Evolutionary conservation across 2,113 vertebrate genomes (phyloP), one percentile per base, ranked within the genome.

Genomic region (Cochlearius cochlearius): DNA sequence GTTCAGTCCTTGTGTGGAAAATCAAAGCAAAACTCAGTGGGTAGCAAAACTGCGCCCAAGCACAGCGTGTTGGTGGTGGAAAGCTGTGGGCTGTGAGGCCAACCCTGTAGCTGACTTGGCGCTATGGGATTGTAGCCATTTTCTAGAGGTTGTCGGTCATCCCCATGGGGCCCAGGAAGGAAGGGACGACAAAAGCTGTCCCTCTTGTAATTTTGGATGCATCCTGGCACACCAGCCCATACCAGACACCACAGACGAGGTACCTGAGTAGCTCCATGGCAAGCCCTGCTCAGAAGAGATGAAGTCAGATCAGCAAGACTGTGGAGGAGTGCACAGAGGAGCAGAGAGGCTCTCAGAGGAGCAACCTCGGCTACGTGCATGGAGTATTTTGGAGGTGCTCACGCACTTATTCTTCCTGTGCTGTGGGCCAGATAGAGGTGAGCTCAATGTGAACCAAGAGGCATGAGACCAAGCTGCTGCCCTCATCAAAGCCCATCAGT

Each of bases 281-380:
- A 85, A 88, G 12, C 20, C 38, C 45, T 49, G 72, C 69, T 81
- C 50, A 27, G 81, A 45, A 62, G 78, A 87, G 69, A 20, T 90
- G 73, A 63, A 69, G 23, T 67, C 50, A 59, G 55, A 32, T 73
- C n/a, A 62, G 32, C 38, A 34, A n/a, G 82, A 17, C 43, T 68
- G 36, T 22, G 43, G 58, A 79, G 85, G 47, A 78, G 56, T 7
- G 45, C 78, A 32, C 32, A 56, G 62, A 64, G 63, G 26, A 85
- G 32, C 9, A n/a, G 60, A 69, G 47, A 19, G 7, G 17, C 25
- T 74, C n/a, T 68, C 41, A 45, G 49, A n/a, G 69, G 62, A 74
- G 63, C 4, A 38, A 34, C 45, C 4, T 7, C 63, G 69, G 64
- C 55, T 81, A 5, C 0, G 1, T 60, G 39, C 1, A 0, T 1